A percentile compares a stretch with the other conserved stretches of the same genome.
Evolutionary conservation across 2,888 invertebrate species (phyloP).

Genomic region (Labia minor): DNA sequence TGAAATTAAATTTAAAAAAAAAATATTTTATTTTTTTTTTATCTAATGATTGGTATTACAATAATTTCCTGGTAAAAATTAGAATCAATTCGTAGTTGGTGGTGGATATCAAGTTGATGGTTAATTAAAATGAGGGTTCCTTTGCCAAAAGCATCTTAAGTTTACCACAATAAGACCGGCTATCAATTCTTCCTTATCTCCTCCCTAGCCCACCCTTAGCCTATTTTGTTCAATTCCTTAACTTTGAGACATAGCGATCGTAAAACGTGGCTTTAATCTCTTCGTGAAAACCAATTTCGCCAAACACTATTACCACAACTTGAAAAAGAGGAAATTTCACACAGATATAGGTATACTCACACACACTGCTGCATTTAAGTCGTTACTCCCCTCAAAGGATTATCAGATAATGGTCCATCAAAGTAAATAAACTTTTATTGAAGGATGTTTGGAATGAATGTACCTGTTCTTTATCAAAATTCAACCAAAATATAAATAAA

Average conservation of each 20-base stretch:
- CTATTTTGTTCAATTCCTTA: background rate
- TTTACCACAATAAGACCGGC: background rate
- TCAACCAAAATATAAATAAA: no score
- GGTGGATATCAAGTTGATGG: background rate
- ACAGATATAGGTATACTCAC: no score
- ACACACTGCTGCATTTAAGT: no score
- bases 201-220: background rate
- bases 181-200: background rate
- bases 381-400: background rate
- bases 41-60: no score
- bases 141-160: background rate
- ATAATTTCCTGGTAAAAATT: no score
- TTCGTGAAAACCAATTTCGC: background rate
- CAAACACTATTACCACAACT: background rate
- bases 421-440: background rate
- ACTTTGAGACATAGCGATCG: background rate
- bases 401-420: background rate
- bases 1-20: no score
- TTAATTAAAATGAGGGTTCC: background rate
- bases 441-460: no score
- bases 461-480: no score
- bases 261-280: slow-evolving; percentile 8
- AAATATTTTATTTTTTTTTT: no score
- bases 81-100: no score
- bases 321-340: background rate